Conservation (phyloP, 2,888 invertebrate species). For the Baccha elongata region DNA sequence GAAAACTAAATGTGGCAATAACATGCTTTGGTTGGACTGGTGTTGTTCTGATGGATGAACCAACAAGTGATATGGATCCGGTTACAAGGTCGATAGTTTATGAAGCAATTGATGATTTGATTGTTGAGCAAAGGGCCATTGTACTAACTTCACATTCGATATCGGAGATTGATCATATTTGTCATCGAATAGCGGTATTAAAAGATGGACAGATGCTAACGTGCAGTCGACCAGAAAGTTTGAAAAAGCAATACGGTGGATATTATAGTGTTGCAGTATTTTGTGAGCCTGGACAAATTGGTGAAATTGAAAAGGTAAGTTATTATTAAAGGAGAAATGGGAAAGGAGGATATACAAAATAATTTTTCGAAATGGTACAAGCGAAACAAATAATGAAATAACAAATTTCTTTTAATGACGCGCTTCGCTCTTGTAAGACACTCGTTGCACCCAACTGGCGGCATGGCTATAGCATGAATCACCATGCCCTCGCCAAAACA, state of each 20-base stretch:
- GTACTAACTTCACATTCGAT: conserved; percentile 82
- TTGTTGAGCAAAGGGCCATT: conserved; percentile 79
- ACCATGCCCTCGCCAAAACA: no score
- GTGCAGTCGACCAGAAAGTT: conserved; percentile 79
- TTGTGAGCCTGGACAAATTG: conserved; percentile 77
- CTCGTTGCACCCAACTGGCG: no score
- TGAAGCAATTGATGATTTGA: conserved; percentile 79
- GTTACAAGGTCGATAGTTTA: conserved; percentile 81
- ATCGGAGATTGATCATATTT: conserved; percentile 81
- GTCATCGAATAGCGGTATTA: conserved; percentile 81
- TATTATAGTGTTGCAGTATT: conserved; percentile 80
- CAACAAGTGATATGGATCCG: conserved; percentile 89
- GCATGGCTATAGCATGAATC: no score
- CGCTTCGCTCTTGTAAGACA: no score
- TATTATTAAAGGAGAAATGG: neutral
- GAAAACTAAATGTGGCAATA: conserved; percentile 90
- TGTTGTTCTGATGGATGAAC: conserved; percentile 90
- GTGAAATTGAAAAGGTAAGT: conserved; percentile 77
- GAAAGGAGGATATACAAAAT: no score
- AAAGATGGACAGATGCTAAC: conserved; percentile 81
- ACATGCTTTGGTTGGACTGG: conserved; percentile 89
- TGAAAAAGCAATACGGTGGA: conserved; percentile 80
- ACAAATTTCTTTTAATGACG: no score
- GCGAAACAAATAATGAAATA: no score
- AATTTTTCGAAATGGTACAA: neutral